phyloP scores from a whole-genome alignment of 2,888 invertebrate species.

The Brachypterus glaber region DNA sequence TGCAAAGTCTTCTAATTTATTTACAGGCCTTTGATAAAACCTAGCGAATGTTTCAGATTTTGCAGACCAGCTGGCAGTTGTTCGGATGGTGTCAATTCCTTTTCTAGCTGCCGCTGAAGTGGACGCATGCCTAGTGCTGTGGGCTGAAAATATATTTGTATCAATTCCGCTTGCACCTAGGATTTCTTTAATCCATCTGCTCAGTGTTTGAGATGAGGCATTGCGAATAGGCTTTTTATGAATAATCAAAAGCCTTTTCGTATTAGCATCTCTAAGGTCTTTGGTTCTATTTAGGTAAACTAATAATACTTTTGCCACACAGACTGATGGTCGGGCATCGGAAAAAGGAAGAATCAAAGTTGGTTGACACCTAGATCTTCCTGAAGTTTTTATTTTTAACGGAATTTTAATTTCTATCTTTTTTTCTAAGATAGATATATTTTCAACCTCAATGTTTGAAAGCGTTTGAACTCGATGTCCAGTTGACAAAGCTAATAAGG shows the following conservation, averaged over 20 bases:
- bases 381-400: conserved; percentile 7
- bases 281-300: conserved; percentile 1
- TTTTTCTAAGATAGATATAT: neutral
- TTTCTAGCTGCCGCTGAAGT: too few species aligned
- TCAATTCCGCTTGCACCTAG: too few species aligned
- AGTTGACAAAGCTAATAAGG: conserved; percentile 12
- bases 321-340: conserved; percentile 4
- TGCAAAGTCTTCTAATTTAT: too few species aligned
- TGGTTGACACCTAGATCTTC: conserved; percentile 4
- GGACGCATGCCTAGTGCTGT: too few species aligned
- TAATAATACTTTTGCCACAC: conserved; percentile 1
- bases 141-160: too few species aligned
- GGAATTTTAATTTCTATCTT: conserved; percentile 6
- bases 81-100: neutral
- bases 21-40: neutral
- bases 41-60: neutral
- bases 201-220: too few species aligned
- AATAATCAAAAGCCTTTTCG: too few species aligned
- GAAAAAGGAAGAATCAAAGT: conserved; percentile 5
- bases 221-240: too few species aligned
- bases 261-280: too few species aligned
- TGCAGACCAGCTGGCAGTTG: neutral
- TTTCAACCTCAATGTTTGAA: conserved; percentile 7
- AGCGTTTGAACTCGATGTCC: conserved; percentile 12
- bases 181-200: too few species aligned